A percentile compares a stretch with the other conserved stretches of the same genome.
Conservation (phyloP, 2,888 invertebrate genomes). For the Agrenia bidenticulata region DNA sequence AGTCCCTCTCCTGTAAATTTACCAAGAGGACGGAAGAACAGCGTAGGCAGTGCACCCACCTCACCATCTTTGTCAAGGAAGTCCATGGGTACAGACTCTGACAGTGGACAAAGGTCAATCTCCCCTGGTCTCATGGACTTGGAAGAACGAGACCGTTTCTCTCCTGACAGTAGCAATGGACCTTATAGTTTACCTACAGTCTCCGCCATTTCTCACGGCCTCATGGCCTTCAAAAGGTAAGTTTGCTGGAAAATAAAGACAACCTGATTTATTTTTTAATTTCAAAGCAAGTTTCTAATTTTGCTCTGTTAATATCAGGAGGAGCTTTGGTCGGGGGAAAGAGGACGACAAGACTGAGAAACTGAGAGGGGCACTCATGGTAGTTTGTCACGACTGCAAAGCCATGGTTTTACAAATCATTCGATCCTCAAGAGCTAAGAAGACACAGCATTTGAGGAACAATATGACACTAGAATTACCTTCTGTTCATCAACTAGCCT, state of each 20-base stretch:
- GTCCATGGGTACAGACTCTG: constrained; percentile 45
- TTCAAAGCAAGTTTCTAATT: neutral
- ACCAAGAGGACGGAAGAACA: constrained; percentile 55
- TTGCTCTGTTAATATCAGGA: constrained; percentile 57
- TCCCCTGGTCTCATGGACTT: constrained; percentile 48
- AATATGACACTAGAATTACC: constrained; percentile 48
- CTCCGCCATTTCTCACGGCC: constrained; percentile 50
- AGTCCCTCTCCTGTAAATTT: constrained; percentile 54
- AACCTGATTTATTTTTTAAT: neutral
- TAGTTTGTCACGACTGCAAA: constrained; percentile 92
- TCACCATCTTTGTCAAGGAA: constrained; percentile 56
- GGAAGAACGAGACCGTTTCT: constrained; percentile 48
- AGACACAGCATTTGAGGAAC: constrained; percentile 70
- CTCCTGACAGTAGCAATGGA: constrained; percentile 45
- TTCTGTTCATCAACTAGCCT: neutral
- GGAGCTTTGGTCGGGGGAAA: constrained; percentile 65
- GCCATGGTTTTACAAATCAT: constrained; percentile 86
- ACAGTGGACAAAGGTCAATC: constrained; percentile 49
- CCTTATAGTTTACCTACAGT: constrained; percentile 52
- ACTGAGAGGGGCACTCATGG: constrained; percentile 70
- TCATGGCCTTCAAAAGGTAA: constrained; percentile 51
- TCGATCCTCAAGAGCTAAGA: constrained; percentile 78
- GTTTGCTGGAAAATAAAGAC: neutral
- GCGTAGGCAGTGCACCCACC: constrained; percentile 60
- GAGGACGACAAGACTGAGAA: constrained; percentile 58